Conservation (phyloP, 2,113 vertebrate genomes). For the Cochlearius cochlearius region DNA sequence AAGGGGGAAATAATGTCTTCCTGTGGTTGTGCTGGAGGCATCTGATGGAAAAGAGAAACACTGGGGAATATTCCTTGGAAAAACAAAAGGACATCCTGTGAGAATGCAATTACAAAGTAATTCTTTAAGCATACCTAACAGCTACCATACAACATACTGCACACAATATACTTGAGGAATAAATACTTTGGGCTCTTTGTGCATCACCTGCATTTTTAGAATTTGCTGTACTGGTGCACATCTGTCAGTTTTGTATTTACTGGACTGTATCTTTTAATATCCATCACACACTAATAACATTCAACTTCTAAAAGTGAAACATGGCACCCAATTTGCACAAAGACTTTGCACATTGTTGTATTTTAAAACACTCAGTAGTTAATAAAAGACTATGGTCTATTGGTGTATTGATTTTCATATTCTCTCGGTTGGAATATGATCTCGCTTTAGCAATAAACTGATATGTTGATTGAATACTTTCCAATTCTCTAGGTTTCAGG, state of each 20-base stretch:
- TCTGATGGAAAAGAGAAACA: conserved; percentile 52
- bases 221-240: not conserved
- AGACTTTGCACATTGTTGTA: not conserved
- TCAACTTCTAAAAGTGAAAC: not conserved
- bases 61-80: conserved; percentile 48
- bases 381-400: conserved; percentile 11
- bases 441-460: not conserved
- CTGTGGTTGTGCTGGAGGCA: conserved; percentile 19
- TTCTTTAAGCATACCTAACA: not conserved
- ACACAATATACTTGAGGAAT: not conserved
- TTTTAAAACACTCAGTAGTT: conserved; percentile 34
- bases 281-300: not conserved
- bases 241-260: not conserved
- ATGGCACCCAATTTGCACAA: not conserved
- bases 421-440: not conserved
- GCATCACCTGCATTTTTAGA: not conserved
- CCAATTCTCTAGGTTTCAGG: not conserved
- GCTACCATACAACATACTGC: not conserved
- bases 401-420: conserved; percentile 13
- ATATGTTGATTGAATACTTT: not conserved
- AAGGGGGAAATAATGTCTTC: conserved; percentile 59
- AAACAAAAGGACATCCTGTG: conserved; percentile 65
- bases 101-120: conserved; percentile 20
- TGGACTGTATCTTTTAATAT: not conserved
- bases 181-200: not conserved